A percentile compares a stretch with the other conserved stretches of the same genome.
These are phyloP conservation scores for Orchestia grillus DNA, from an alignment of 1,140 invertebrate genomes.

Conservation along the genomic window DNA sequence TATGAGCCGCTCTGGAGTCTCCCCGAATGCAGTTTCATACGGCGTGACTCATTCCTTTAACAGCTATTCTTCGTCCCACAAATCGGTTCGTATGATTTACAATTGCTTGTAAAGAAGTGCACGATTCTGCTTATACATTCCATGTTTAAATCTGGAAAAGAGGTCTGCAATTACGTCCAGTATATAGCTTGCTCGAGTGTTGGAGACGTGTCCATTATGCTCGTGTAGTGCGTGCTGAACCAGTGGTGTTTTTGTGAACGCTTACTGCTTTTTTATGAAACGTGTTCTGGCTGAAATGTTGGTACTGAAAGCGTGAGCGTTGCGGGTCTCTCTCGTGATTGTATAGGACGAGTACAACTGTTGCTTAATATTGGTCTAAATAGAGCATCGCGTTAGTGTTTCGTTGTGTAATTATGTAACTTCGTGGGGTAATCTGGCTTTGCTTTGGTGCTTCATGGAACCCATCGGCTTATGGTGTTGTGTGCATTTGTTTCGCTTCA, in stretches of 20 bases:
- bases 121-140: background rate
- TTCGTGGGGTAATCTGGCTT: no score
- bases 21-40: background rate
- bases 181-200: background rate
- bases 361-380: background rate
- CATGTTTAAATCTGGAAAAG: background rate
- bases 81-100: background rate
- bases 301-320: background rate
- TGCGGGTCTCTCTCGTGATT: background rate
- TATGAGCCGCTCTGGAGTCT: background rate
- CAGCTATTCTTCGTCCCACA: background rate
- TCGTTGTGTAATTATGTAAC: background rate
- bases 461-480: background rate
- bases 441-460: background rate
- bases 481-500: background rate
- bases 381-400: background rate
- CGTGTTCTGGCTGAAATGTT: background rate
- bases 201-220: background rate
- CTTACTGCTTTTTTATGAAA: background rate
- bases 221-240: background rate
- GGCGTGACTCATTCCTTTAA: background rate
- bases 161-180: background rate
- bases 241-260: background rate
- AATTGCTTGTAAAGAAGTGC: background rate
- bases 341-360: background rate